These are phyloP conservation scores for Betta splendens DNA, from an alignment of 2,797 vertebrate species.

Conservation along the genomic window DNA sequence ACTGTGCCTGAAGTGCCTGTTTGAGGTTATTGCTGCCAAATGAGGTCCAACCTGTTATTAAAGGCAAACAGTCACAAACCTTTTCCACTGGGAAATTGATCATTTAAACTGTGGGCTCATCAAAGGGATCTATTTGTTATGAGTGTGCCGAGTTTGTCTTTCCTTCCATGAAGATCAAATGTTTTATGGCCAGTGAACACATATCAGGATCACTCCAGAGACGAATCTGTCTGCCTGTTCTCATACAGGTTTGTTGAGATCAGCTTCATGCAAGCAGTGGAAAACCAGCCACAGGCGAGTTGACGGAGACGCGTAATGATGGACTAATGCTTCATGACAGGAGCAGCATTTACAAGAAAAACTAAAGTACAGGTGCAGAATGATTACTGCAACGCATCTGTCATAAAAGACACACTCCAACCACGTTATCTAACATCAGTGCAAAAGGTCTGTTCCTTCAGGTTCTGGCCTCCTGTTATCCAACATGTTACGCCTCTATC, in stretches of 20 bases:
- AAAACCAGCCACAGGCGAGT: conserved; percentile 19
- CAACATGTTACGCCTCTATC: conserved; percentile 22
- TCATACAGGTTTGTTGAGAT: conserved; percentile 76
- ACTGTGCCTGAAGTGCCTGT: too few relatives aligned
- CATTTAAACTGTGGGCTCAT: too few relatives aligned
- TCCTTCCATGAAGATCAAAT: too few relatives aligned
- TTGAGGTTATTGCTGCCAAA: background rate
- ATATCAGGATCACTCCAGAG: background rate
- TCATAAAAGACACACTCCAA: conserved; percentile 59
- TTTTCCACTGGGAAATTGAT: background rate
- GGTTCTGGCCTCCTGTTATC: conserved; percentile 24
- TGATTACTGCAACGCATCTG: conserved; percentile 20
- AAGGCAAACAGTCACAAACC: background rate
- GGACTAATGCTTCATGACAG: background rate
- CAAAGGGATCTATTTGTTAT: too few relatives aligned
- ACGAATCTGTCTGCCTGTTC: conserved; percentile 36
- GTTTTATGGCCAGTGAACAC: too few relatives aligned
- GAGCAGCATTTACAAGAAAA: background rate
- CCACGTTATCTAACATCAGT: conserved; percentile 43
- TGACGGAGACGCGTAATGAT: conserved; percentile 1
- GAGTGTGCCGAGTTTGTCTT: too few relatives aligned
- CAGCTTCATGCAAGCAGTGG: conserved; percentile 23
- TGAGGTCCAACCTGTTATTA: background rate
- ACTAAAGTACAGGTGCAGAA: background rate
- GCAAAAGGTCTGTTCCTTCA: conserved; percentile 44